Percentiles rank a stretch among this genome's conserved stretches.
phyloP scores from a whole-genome alignment of 2,113 vertebrate genomes.

The Cebus imitator region DNA sequence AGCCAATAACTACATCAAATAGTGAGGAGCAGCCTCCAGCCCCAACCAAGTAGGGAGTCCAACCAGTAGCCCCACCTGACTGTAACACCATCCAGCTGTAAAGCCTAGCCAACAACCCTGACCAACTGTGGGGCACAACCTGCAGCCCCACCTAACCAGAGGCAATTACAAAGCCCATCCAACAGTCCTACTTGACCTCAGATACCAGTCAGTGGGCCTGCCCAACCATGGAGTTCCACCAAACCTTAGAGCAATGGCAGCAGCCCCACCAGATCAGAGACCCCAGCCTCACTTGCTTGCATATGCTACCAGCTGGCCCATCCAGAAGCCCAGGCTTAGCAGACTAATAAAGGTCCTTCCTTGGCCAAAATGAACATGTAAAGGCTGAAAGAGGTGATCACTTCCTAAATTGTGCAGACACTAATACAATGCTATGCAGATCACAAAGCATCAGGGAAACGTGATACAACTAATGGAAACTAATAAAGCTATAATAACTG shows the following conservation, averaged over 20 bases:
- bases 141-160: background rate
- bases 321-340: background rate
- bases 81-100: background rate
- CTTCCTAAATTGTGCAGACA: background rate
- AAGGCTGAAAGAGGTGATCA: background rate
- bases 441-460: background rate
- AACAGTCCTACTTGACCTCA: background rate
- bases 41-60: background rate
- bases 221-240: background rate
- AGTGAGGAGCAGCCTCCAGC: background rate
- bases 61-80: background rate
- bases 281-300: background rate
- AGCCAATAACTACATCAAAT: too few relatives aligned
- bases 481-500: background rate
- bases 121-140: background rate
- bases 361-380: background rate
- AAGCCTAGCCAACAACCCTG: background rate
- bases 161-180: background rate
- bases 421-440: background rate
- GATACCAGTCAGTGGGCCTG: background rate
- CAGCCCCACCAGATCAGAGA: background rate
- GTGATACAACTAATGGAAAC: background rate
- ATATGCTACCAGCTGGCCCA: background rate
- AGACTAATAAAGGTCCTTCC: background rate
- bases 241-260: background rate